Base-by-base conservation (phyloP, 2,113 vertebrate species). In the Xenopus laevis region DNA sequence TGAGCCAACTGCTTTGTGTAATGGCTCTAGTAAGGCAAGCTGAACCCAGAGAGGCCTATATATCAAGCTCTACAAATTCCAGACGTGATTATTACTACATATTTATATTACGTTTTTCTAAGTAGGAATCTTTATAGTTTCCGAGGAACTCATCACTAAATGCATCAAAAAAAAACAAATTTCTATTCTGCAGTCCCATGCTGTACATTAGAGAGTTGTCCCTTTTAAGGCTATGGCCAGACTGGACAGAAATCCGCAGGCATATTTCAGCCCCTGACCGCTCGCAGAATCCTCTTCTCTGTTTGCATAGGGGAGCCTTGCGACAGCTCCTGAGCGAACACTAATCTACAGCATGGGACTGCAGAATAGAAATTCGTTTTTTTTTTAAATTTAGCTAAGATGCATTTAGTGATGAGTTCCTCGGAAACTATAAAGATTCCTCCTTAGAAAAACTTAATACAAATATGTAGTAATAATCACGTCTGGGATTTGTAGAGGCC, bases 1-100 rank as follows among this genome's bases (percentile, higher is more conserved):
- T n/a, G 16, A 66, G 71, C 33, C 33, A 73, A 52, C 58, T 66
- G 61, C 40, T 57, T 58, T 65, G 71, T 58, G 52, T 46, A 73
- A 73, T 13, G 33, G 10, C 50, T 66, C 65, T 7, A 66, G 18
- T 46, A 66, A 18, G 45, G 44, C 30, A 59, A 59, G 27, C 21
- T 58, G 7, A 66, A 73, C 15, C 52, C 57, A 27, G 13, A 46
- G 71, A 17, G 33, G 63, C 27, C 27, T 46, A 4, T 58, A 45
- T 66, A 72, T 20, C n/a, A 27, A 20, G 63, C 55, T 20, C 23
- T 18, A 46, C 20, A 58, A 23, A 65, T 66, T 10, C 63, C 40
- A n/a, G 9, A 3, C 13, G 11, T 57, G 57, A 73, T 57, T 58
- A 46, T 66, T 73, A 58, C 10, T 58, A 27, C 40, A 45, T 58